A percentile compares a stretch with the other conserved stretches of the same genome.
Conservation (phyloP, 1,140 invertebrate genomes). For the Drosophila ambigua region DNA sequence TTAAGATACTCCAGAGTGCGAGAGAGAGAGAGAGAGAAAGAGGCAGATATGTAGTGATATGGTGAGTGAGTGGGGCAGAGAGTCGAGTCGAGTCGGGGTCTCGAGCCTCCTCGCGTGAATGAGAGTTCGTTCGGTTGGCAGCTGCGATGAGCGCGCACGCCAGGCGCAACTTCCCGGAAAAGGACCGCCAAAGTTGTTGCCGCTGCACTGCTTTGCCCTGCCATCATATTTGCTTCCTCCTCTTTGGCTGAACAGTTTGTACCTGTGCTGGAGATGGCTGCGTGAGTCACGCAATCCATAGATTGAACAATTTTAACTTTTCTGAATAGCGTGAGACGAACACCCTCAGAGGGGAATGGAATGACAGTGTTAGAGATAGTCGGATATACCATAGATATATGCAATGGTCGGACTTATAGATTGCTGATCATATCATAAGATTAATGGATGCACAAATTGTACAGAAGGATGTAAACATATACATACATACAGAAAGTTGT, state of each 20-base stretch:
- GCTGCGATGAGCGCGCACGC: constrained; percentile 75
- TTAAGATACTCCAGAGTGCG: constrained; percentile 47
- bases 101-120: constrained; percentile 54
- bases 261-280: constrained; percentile 51
- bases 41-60: not conserved
- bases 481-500: too few species aligned
- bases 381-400: too few species aligned
- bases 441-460: too few species aligned
- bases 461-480: too few species aligned
- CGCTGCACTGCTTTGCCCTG: constrained; percentile 23
- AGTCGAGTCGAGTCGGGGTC: constrained; percentile 17
- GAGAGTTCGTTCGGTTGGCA: constrained; percentile 62
- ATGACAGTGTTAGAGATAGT: too few species aligned
- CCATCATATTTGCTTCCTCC: constrained; percentile 40
- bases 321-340: too few species aligned
- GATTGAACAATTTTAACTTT: not conserved
- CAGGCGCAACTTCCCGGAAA: constrained; percentile 81
- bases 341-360: too few species aligned
- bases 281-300: constrained; percentile 35
- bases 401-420: too few species aligned
- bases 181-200: constrained; percentile 79
- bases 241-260: constrained; percentile 26
- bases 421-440: too few species aligned
- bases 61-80: constrained; percentile 26
- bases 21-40: not conserved